Percentiles rank a stretch among this genome's conserved stretches.
Conservation (phyloP, 2,113 vertebrate species). For the Patagioenas fasciata region DNA sequence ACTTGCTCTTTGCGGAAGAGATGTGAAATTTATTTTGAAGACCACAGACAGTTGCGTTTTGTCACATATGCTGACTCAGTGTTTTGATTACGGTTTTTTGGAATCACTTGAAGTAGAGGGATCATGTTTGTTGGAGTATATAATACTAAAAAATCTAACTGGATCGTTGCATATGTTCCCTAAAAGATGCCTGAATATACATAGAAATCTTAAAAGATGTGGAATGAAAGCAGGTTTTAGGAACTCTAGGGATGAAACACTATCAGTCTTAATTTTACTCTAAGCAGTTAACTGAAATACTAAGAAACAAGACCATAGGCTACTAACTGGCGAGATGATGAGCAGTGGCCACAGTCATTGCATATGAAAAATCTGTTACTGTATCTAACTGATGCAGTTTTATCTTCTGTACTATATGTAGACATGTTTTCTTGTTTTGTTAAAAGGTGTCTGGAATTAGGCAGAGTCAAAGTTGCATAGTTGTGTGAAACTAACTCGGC, state of each 20-base stretch:
- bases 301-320: background rate
- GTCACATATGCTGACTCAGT: background rate
- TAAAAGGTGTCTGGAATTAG: background rate
- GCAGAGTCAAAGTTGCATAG: background rate
- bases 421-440: background rate
- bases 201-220: background rate
- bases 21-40: background rate
- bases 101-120: background rate
- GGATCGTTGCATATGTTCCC: background rate
- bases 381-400: background rate
- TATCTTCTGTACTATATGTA: background rate
- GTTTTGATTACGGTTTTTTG: background rate
- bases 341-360: background rate
- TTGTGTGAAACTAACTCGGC: background rate
- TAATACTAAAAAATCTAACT: background rate
- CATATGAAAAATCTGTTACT: background rate
- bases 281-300: background rate
- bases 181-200: background rate
- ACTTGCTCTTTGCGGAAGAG: background rate
- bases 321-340: background rate
- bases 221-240: background rate
- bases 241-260: background rate
- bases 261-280: background rate
- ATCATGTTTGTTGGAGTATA: background rate
- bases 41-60: background rate